Evolutionary conservation across 2,113 vertebrate species (phyloP).

Genomic region (Phoxinus phoxinus): DNA sequence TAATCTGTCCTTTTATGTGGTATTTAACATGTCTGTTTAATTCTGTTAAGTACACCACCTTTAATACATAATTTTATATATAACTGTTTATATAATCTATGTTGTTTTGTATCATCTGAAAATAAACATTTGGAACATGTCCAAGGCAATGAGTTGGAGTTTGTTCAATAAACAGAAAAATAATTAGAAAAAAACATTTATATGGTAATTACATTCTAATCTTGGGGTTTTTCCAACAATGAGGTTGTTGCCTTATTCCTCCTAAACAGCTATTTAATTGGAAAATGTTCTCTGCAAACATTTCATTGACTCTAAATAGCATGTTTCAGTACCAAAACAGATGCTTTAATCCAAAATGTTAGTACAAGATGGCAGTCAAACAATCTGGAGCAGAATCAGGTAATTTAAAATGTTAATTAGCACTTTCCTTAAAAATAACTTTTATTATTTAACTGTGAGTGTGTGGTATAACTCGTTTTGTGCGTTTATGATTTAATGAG

Average conservation of each 20-base stretch:
- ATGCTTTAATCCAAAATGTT: not conserved
- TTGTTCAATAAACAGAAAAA: not conserved
- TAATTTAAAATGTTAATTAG: not conserved
- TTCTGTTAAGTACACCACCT: not conserved
- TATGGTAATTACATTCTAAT: constrained; percentile 10
- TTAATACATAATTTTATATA: not conserved
- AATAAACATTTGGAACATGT: constrained; percentile 27
- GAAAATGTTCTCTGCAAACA: not conserved
- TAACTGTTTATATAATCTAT: not conserved
- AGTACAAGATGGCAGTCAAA: not conserved
- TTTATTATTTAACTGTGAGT: not conserved
- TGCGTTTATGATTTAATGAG: not conserved
- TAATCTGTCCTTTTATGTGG: not conserved
- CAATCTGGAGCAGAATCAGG: not conserved
- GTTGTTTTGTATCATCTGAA: not conserved
- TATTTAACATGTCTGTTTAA: not conserved
- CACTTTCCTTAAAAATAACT: not conserved
- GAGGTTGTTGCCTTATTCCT: not conserved
- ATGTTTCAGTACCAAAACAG: not conserved
- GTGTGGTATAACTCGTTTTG: not conserved
- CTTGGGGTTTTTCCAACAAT: not conserved
- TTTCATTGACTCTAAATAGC: constrained; percentile 8
- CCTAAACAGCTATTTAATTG: not conserved
- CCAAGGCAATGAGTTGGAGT: not conserved
- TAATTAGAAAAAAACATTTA: constrained; percentile 4